Base-by-base conservation (phyloP, 1,140 invertebrate genomes). In the Melitaea cinxia region DNA sequence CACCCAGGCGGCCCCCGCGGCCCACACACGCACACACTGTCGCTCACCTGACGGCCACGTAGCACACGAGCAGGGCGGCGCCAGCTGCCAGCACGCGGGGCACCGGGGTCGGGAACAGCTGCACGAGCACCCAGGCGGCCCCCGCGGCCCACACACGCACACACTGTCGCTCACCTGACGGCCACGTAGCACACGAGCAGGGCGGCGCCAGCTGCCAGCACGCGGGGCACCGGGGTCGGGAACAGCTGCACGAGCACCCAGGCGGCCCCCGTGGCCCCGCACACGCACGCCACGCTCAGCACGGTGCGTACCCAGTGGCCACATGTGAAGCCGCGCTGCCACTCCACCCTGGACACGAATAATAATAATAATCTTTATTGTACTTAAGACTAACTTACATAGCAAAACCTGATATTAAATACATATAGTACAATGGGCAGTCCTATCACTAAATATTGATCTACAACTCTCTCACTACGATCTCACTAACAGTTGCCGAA, bases 231-330 rank as follows among this genome's bases (percentile, higher is more conserved):
- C 12, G 95, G 94, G 76, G 95, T 94, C 33, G 95, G 93, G 77
- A 95, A 96, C 52, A 97, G 84, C 87, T 97, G 95, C 70, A 96
- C 95, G 5, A 95, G 88, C 49, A 95, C 94, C 95, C 96, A 97
- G n/a, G 95, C 95, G 6, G 92, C 94, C 42, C 94, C 95, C 17
- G 94, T 94, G 17, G 95, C 94, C 14, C 94, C 92, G 77, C 94
- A 95, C 93, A 97, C 96, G 63, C 93, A 91, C 12, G 92, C 93
- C 49, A 95, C 93, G 65, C 94, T 93, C 12, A 92, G 91, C 47
- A 95, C 86, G 47, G 93, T 93, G 35, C 93, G 93, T 59, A 93
- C 85, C 95, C 96, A 97, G 88, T 97, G 96, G 72, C 94, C 93
- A 2, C 94, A 92, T 4, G 96, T 97, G 76, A 97, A 95, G 53